Percentiles rank a stretch among this genome's conserved stretches.
phyloP scores from a whole-genome alignment of 2,113 vertebrate species.

The Ceratotherium simum region DNA sequence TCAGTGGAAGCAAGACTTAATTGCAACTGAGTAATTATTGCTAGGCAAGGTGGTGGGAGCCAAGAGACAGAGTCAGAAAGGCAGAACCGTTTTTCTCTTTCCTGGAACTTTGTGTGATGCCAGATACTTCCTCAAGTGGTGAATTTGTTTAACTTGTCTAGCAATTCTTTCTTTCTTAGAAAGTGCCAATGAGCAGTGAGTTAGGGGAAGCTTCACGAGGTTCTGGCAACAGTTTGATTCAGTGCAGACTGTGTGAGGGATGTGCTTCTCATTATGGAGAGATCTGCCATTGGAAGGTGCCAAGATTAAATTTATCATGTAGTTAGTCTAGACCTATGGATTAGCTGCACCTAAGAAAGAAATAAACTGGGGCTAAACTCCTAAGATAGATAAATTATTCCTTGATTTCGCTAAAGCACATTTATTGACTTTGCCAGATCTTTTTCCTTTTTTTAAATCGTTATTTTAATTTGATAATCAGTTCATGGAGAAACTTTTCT shows the following conservation, averaged over 20 bases:
- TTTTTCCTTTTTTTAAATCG: conserved; percentile 13
- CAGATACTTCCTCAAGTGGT: conserved; percentile 39
- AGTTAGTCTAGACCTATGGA: conserved; percentile 70
- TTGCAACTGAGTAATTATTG: not conserved
- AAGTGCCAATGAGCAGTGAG: conserved; percentile 43
- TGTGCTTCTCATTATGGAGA: conserved; percentile 68
- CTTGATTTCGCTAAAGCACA: conserved; percentile 59
- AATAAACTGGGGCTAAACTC: conserved; percentile 59
- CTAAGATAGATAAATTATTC: conserved; percentile 65
- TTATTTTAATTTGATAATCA: conserved; percentile 64
- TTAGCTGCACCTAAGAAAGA: conserved; percentile 66
- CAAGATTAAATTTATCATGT: conserved; percentile 70
- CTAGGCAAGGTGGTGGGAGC: not conserved
- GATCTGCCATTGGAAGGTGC: conserved; percentile 22
- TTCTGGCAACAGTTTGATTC: conserved; percentile 66
- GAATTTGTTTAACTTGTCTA: conserved; percentile 62
- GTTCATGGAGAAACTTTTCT: conserved; percentile 6
- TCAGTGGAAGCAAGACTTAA: conserved; percentile 3
- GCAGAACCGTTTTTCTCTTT: not conserved
- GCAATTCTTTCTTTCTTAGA: conserved; percentile 39
- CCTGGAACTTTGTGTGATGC: not conserved
- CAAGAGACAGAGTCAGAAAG: conserved; percentile 44
- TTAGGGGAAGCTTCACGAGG: not conserved
- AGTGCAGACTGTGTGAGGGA: conserved; percentile 37
- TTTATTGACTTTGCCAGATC: conserved; percentile 65